Conservation (phyloP, 1,140 invertebrate genomes). For the Hetaerina americana region DNA sequence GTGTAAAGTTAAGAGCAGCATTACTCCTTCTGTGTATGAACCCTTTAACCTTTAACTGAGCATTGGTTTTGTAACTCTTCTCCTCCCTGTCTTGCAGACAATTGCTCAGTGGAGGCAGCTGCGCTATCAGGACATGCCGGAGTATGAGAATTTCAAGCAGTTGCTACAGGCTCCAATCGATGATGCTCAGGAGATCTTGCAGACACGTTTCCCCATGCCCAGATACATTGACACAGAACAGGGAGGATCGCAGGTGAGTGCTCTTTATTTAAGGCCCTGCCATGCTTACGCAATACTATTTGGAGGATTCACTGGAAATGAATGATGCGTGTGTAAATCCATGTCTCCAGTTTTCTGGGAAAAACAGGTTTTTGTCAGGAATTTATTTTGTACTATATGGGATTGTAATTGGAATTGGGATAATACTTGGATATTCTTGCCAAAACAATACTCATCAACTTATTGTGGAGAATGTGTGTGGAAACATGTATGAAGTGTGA, state of each 20-base stretch:
- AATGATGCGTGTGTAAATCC: too few species aligned
- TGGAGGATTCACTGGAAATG: not conserved
- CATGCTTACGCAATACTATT: not conserved
- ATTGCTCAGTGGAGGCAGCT: constrained; percentile 92
- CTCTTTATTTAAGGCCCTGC: not conserved
- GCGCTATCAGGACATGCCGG: constrained; percentile 90
- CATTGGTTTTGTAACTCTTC: not conserved
- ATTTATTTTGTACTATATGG: too few species aligned
- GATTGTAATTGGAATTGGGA: too few species aligned
- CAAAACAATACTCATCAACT: too few species aligned
- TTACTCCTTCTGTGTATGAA: too few species aligned
- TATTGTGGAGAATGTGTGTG: too few species aligned
- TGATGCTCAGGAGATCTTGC: constrained; percentile 93
- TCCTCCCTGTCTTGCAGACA: constrained; percentile 43
- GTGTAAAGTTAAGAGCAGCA: too few species aligned
- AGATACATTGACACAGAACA: constrained; percentile 98
- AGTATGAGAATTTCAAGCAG: constrained; percentile 96
- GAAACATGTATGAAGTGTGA: too few species aligned
- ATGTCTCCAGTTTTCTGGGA: too few species aligned
- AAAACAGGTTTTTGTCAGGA: too few species aligned
- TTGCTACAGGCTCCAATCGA: constrained; percentile 90
- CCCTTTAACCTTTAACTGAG: too few species aligned
- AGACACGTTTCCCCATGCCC: constrained; percentile 93
- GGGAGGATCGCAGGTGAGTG: constrained; percentile 73
- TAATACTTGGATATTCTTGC: too few species aligned